These are phyloP conservation scores for Actenoides lindsayi DNA, from an alignment of 2,113 vertebrate species.

Conservation along the genomic window DNA sequence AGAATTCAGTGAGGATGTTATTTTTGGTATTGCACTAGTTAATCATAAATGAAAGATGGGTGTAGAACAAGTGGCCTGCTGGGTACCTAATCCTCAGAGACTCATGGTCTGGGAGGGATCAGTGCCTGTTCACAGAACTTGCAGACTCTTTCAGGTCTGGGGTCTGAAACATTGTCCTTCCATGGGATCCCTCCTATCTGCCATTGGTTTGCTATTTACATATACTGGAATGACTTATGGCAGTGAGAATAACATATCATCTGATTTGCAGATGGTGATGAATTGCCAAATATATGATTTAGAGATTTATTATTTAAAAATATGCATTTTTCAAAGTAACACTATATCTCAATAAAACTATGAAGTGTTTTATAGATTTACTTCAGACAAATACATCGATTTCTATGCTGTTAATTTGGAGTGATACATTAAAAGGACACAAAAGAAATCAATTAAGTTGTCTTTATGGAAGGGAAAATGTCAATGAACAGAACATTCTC, in stretches of 20 bases:
- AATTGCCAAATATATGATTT: neutral
- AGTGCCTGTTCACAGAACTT: neutral
- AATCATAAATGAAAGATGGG: neutral
- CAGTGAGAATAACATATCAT: neutral
- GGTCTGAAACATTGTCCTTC: neutral
- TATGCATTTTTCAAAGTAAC: neutral
- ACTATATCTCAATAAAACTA: neutral
- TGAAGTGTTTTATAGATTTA: neutral
- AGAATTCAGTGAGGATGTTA: neutral
- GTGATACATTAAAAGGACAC: neutral
- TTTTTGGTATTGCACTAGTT: neutral
- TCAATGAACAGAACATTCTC: neutral
- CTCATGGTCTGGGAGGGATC: neutral
- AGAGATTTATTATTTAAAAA: neutral
- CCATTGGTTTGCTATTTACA: neutral
- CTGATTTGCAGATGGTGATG: neutral
- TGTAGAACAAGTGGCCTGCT: neutral
- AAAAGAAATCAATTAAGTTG: conserved; percentile 20
- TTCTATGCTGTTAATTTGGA: neutral
- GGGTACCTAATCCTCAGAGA: neutral
- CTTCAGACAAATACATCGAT: neutral
- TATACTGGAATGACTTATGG: neutral
- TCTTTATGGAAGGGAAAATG: neutral
- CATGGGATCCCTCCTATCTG: neutral
- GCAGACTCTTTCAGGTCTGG: neutral